phyloP scores from a whole-genome alignment of 2,888 invertebrate genomes.

The Temnothorax ravouxi region DNA sequence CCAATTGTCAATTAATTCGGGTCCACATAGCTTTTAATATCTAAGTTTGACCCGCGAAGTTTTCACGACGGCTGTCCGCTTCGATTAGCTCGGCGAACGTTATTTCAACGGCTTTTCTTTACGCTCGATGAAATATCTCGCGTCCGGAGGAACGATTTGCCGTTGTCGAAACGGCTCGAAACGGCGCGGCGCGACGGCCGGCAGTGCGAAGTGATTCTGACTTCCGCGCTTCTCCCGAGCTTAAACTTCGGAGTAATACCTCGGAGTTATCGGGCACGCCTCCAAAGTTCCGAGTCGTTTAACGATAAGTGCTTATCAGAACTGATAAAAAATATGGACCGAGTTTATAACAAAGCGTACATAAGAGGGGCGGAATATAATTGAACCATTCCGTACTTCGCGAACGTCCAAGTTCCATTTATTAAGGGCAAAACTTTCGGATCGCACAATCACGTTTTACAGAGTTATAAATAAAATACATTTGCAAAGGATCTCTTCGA shows the following conservation, averaged over 20 bases:
- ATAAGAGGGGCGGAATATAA: constrained; percentile 54
- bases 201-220: constrained; percentile 53
- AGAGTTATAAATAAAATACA: constrained; percentile 38
- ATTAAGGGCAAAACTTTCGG: constrained; percentile 45
- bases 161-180: constrained; percentile 42
- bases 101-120: constrained; percentile 49
- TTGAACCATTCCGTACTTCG: constrained; percentile 34
- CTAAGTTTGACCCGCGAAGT: constrained; percentile 48
- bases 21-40: constrained; percentile 39
- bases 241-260: constrained; percentile 57
- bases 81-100: constrained; percentile 54
- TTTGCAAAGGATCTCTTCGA: constrained; percentile 22
- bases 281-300: constrained; percentile 57
- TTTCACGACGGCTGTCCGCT: constrained; percentile 52
- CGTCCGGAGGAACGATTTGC: constrained; percentile 23
- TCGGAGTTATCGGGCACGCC: constrained; percentile 56
- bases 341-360: constrained; percentile 58
- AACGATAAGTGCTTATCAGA: constrained; percentile 58
- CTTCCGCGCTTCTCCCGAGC: constrained; percentile 45
- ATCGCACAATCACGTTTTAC: constrained; percentile 44
- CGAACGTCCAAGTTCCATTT: constrained; percentile 44
- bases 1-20: constrained; percentile 38
- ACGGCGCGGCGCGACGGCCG: constrained; percentile 28
- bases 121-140: constrained; percentile 48
- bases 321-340: constrained; percentile 57